Evolutionary conservation across 2,888 invertebrate species (phyloP), one percentile per base, ranked within the genome.

Genomic region (Cosmia pyralina): DNA sequence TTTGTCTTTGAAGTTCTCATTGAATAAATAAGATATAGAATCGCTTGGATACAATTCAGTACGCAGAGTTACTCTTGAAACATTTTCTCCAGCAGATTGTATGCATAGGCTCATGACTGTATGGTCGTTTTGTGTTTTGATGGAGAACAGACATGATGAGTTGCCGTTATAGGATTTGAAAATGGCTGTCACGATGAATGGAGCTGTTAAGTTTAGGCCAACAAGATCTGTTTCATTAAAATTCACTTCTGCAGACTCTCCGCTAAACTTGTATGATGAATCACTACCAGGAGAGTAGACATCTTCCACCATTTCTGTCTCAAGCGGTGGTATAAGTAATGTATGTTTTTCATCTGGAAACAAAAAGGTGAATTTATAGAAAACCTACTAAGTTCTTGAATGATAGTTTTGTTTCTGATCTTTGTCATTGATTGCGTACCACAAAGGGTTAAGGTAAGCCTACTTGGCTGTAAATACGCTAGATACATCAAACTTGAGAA

Each of bases 81-180:
- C 8, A 11, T 82, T 44, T 1, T 7, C n/a, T 2, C 68, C 77
- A 6, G 66, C 79, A 11, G 82, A 79, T 0, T 80, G 77, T 4
- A 94, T 82, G 62, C 90, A 90, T 4, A 94, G n/a, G 6, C 85
- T 87, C 7, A 94, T 58, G 44, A 90, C 86, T 3, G 73, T 69
- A 0, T 67, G 64, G 0, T 78, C 67, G 7, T 81, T 63, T 74
- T 91, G 84, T 46, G 85, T 84, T n/a, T n/a, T n/a, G 70, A 95
- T 89, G 2, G 92, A 89, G 79, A 95, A 94, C 8, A 94, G 64
- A 65, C 91, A 93, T 11, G 90, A 80, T 0, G 81, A 68, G 19
- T 69, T 70, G 5, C 72, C 65, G n/a, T 77, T 72, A 7, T 88
- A 81, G 2, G 92, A 73, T 77, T 90, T 92, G 50, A 93, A 91